phyloP scores from a whole-genome alignment of 2,113 vertebrate genomes.

The Butorides virescens region DNA sequence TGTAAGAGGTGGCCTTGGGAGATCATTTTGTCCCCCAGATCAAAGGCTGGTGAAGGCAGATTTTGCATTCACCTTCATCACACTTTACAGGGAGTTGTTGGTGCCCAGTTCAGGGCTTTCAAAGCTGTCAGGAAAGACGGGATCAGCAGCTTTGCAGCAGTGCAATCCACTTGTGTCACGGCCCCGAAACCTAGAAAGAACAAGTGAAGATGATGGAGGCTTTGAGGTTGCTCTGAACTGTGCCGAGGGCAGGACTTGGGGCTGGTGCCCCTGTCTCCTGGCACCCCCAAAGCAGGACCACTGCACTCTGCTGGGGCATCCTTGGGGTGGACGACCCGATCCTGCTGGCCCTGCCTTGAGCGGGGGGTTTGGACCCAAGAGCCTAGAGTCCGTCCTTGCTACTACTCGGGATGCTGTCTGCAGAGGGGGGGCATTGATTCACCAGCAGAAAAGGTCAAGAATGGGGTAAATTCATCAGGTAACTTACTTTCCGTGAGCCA shows the following conservation, averaged over 20 bases:
- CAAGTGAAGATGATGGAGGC: background rate
- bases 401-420: rapidly evolving
- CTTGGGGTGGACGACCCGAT: background rate
- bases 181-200: slow-evolving; percentile 43
- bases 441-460: background rate
- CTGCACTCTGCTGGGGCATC: background rate
- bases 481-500: background rate
- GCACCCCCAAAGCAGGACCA: background rate
- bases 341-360: rapidly evolving
- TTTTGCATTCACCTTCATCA: background rate
- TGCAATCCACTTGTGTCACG: background rate
- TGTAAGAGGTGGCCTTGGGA: background rate
- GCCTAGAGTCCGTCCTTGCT: rapidly evolving
- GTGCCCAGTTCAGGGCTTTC: background rate
- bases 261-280: background rate
- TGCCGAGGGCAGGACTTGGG: background rate
- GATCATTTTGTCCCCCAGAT: background rate
- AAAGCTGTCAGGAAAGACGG: background rate
- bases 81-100: background rate
- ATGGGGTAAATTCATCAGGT: background rate
- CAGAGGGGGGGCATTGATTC: background rate
- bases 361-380: background rate
- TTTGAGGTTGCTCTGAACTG: background rate
- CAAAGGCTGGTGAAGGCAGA: background rate
- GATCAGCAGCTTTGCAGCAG: slow-evolving; percentile 1